Evolutionary conservation across 1,140 invertebrate species (phyloP).

Genomic region (Stegodyphus mimosarum): DNA sequence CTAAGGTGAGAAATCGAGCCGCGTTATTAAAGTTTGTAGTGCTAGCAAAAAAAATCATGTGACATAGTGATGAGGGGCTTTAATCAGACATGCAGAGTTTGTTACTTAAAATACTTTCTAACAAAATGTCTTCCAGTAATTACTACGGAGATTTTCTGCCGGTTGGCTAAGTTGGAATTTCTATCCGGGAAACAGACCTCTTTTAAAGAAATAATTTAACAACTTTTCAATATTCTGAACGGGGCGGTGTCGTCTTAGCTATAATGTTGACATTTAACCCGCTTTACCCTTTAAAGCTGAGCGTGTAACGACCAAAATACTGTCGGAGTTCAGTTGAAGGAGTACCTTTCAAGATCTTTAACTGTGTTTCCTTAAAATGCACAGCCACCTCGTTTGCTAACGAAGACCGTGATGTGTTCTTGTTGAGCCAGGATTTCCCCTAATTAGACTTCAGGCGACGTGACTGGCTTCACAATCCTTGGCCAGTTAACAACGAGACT

Average conservation of each 20-base stretch:
- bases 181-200: background rate
- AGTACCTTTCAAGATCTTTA: constrained; percentile 40
- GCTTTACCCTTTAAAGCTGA: constrained; percentile 8
- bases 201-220: constrained; percentile 27
- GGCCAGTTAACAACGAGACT: constrained; percentile 34
- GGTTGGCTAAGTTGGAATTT: background rate
- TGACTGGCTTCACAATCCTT: constrained; percentile 36
- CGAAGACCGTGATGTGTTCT: constrained; percentile 32
- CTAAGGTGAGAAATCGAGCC: too few relatives aligned
- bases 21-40: too few relatives aligned
- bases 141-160: constrained; percentile 5
- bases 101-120: constrained; percentile 1
- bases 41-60: background rate
- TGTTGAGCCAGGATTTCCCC: constrained; percentile 35
- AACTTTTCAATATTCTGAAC: constrained; percentile 53
- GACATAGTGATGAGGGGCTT: background rate
- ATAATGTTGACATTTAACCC: constrained; percentile 43
- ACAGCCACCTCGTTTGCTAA: constrained; percentile 18
- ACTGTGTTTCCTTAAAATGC: constrained; percentile 34
- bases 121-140: constrained; percentile 4
- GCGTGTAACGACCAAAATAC: constrained; percentile 14
- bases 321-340: constrained; percentile 28
- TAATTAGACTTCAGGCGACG: constrained; percentile 41
- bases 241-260: background rate
- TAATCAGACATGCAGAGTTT: background rate